phyloP scores from a whole-genome alignment of 2,113 vertebrate genomes.

The Perca flavescens region DNA sequence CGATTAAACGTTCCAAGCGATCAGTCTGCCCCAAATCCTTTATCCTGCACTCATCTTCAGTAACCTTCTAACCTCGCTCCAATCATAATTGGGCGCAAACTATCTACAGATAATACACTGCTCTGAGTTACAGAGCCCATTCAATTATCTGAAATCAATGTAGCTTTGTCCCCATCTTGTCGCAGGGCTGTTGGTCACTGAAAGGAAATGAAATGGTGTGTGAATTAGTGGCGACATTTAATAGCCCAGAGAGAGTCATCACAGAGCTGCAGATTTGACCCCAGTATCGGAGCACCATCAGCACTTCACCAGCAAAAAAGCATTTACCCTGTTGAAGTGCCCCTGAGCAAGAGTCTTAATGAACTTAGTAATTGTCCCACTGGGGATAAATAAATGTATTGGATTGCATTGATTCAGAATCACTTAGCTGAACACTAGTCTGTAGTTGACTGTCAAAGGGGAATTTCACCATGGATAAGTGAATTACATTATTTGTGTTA shows the following conservation, averaged over 20 bases:
- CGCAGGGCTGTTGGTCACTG: not conserved
- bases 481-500: not conserved
- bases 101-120: not conserved
- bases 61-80: constrained; percentile 17
- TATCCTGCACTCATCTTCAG: not conserved
- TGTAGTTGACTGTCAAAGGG: not conserved
- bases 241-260: constrained; percentile 5
- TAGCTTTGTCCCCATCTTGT: not conserved
- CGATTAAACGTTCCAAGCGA: not conserved
- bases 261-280: constrained; percentile 11
- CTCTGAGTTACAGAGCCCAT: not conserved
- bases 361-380: not conserved
- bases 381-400: not conserved
- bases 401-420: not conserved
- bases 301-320: not conserved
- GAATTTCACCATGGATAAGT: not conserved
- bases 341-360: not conserved
- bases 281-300: not conserved
- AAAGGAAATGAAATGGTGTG: constrained; percentile 12
- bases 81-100: not conserved
- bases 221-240: constrained; percentile 8
- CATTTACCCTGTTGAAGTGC: not conserved
- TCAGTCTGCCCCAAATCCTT: not conserved
- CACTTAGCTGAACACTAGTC: not conserved
- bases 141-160: constrained; percentile 39